phyloP scores from a whole-genome alignment of 2,113 vertebrate genomes.

The Petaurus breviceps region DNA sequence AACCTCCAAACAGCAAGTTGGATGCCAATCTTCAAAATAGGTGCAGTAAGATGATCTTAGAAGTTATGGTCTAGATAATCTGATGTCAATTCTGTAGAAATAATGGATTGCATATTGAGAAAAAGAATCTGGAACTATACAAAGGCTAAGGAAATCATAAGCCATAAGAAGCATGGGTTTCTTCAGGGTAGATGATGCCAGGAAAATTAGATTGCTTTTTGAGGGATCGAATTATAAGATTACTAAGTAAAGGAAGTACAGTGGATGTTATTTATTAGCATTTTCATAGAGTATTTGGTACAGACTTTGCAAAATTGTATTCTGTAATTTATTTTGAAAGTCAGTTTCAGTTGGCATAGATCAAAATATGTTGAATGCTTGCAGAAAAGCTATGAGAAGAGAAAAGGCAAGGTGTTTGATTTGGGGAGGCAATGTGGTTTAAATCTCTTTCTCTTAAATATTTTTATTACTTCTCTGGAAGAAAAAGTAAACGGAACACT shows the following conservation, averaged over 20 bases:
- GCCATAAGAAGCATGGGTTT: slow-evolving; percentile 14
- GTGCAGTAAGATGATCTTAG: neutral
- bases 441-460: slow-evolving; percentile 41
- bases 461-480: slow-evolving; percentile 52
- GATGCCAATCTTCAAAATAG: slow-evolving; percentile 26
- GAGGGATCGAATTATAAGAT: slow-evolving; percentile 28
- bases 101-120: slow-evolving; percentile 14
- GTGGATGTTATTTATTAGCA: slow-evolving; percentile 48
- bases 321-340: slow-evolving; percentile 57
- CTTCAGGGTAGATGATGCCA: slow-evolving; percentile 22
- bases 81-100: slow-evolving; percentile 21
- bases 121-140: slow-evolving; percentile 5
- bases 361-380: slow-evolving; percentile 20
- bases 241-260: slow-evolving; percentile 43
- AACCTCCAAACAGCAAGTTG: neutral
- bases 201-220: slow-evolving; percentile 49
- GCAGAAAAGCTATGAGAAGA: slow-evolving; percentile 19
- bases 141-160: slow-evolving; percentile 16
- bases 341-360: slow-evolving; percentile 33
- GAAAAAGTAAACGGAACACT: slow-evolving; percentile 30
- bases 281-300: slow-evolving; percentile 47
- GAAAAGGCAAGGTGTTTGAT: slow-evolving; percentile 35
- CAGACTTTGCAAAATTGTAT: slow-evolving; percentile 46
- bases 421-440: slow-evolving; percentile 36
- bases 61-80: neutral